Conservation (phyloP, 2,113 vertebrate species). For the Mungos mungo region DNA sequence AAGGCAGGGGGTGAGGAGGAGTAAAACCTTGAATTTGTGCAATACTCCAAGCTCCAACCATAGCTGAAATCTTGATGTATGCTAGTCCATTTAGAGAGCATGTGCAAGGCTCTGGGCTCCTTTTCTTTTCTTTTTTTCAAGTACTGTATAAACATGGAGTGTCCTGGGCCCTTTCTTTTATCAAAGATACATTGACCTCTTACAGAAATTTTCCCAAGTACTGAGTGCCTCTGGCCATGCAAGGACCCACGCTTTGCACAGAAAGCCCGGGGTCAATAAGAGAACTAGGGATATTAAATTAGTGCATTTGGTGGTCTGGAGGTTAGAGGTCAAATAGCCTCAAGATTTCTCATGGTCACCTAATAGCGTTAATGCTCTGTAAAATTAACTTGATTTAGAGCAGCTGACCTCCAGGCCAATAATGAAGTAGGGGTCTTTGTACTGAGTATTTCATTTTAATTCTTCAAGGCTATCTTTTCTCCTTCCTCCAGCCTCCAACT, state of each 20-base stretch:
- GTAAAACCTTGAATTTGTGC: neutral
- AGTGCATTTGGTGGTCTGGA: neutral
- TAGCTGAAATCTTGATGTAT: neutral
- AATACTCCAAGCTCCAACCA: neutral
- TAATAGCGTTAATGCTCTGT: neutral
- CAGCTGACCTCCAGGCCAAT: neutral
- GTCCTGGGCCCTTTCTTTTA: neutral
- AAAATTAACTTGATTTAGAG: slow-evolving; percentile 36
- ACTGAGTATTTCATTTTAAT: neutral
- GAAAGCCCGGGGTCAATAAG: neutral
- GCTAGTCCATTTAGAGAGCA: neutral
- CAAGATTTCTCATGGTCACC: neutral
- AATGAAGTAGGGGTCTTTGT: neutral
- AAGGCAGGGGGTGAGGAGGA: neutral
- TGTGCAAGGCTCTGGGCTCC: neutral
- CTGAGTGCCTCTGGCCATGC: neutral
- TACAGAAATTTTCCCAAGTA: neutral
- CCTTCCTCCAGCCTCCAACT: neutral
- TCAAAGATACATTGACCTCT: neutral
- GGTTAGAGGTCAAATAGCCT: slow-evolving; percentile 5
- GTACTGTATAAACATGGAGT: neutral
- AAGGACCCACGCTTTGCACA: neutral
- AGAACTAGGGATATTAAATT: slow-evolving; percentile 17
- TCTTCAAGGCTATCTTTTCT: neutral
- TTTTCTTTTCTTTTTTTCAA: neutral